Evolutionary conservation across 2,113 vertebrate species (phyloP).

Genomic region (Rhabdornis inornatus): DNA sequence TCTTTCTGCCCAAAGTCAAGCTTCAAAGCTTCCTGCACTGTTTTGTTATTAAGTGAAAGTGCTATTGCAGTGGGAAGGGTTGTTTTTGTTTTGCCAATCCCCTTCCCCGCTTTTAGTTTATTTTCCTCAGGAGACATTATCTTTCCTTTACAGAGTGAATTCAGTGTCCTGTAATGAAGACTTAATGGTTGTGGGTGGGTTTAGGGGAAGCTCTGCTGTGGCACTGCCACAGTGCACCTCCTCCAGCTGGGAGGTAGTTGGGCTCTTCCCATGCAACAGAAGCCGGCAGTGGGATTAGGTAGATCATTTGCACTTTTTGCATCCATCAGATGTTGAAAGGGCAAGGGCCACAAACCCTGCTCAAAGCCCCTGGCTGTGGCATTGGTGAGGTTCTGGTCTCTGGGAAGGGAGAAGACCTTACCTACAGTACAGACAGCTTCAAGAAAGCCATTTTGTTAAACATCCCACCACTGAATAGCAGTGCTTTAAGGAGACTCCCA

Average conservation of each 20-base stretch:
- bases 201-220: neutral
- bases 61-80: neutral
- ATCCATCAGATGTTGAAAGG: neutral
- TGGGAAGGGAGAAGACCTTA: neutral
- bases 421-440: neutral
- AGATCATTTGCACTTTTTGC: neutral
- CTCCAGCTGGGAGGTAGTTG: accelerated
- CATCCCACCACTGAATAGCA: neutral
- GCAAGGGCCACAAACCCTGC: neutral
- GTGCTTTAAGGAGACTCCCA: neutral
- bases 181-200: neutral
- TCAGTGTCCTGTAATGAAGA: neutral
- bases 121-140: neutral
- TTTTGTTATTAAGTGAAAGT: neutral
- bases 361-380: neutral
- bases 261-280: neutral
- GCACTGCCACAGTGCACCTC: neutral
- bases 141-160: neutral
- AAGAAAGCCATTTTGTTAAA: neutral
- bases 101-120: neutral
- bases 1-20: neutral
- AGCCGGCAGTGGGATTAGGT: accelerated
- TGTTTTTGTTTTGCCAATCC: neutral
- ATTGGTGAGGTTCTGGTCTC: accelerated
- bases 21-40: neutral